Evolutionary conservation across 2,113 vertebrate genomes (phyloP), one percentile per base, ranked within the genome.

Genomic region (Hystrix cristata): DNA sequence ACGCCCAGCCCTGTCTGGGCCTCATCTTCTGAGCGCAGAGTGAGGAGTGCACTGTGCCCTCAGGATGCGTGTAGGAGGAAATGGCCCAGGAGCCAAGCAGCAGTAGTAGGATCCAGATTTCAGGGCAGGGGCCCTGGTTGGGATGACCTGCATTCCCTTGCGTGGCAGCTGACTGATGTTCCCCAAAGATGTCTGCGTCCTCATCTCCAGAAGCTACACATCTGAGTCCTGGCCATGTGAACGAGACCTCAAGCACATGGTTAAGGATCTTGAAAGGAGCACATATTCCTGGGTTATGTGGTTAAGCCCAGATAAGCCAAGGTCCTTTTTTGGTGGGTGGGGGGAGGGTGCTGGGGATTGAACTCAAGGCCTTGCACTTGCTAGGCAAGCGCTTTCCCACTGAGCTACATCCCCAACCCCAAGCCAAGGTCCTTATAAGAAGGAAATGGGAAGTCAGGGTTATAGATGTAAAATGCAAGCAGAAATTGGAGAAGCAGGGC

Each of bases 271-370:
- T 3, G 4, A 46, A 31, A 12, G 57, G 38, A 38, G 48, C 27
- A 79, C 18, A 1, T 1, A 43, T 57, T 7, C 10, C 27, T 12
- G 23, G 34, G 2, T 74, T 46, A 15, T 3, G 15, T 11, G 0
- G 11, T 13, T 55, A 83, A 48, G 48, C 27, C 71, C 21, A 0
- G 14, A 11, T 69, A 29, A 19, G 27, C 2, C 27, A 34, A 48
- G 38, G 57, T 18, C 84, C 84, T 51, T 14, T 3, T 9, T 14
- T 38, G 34, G 8, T 21, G n/a, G 65, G 10, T 57, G 55, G 16
- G 55, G 55, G 10, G 55, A 57, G 55, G 16, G 55, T 10, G 10
- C 55, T 57, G 55, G 10, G 16, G 16, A 57, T 16, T 57, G 55
- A 16, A 57, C 10, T 57, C 55, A 10, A 57, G 55, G 10, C 55